Percentiles rank a stretch among this genome's conserved stretches.
Evolutionary conservation across 2,888 invertebrate species (phyloP).

Genomic region (Capitulum mitella): DNA sequence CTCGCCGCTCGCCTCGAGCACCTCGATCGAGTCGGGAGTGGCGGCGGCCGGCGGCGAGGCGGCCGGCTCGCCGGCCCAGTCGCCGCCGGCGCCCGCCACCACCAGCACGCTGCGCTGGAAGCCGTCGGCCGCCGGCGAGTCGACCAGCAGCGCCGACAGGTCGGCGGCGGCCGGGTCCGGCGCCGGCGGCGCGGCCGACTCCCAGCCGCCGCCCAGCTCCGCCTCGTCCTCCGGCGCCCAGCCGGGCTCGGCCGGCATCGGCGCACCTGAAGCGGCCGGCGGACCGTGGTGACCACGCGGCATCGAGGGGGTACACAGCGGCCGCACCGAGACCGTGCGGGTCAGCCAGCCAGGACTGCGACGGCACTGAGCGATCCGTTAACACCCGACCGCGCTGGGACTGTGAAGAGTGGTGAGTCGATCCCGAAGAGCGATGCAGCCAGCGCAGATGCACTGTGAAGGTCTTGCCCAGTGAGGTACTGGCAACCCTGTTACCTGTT

Average conservation of each 20-base stretch:
- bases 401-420: no score
- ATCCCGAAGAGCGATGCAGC: no score
- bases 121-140: background rate
- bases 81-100: background rate
- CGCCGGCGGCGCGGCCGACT: background rate
- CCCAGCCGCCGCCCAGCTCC: background rate
- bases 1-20: background rate
- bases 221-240: background rate
- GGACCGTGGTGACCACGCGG: no score
- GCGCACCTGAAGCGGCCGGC: no score
- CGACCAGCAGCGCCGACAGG: background rate
- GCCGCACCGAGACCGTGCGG: no score
- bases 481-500: no score
- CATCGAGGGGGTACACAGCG: no score
- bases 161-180: background rate
- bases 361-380: no score
- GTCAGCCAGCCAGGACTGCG: no score
- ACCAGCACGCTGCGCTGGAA: conserved; percentile 7
- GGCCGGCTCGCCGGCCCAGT: background rate
- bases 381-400: no score
- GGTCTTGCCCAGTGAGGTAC: no score
- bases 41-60: background rate
- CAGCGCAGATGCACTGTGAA: no score
- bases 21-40: conserved; percentile 13
- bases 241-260: background rate